These are phyloP conservation scores for Euproctis similis DNA, from an alignment of 2,888 invertebrate species.

Conservation along the genomic window DNA sequence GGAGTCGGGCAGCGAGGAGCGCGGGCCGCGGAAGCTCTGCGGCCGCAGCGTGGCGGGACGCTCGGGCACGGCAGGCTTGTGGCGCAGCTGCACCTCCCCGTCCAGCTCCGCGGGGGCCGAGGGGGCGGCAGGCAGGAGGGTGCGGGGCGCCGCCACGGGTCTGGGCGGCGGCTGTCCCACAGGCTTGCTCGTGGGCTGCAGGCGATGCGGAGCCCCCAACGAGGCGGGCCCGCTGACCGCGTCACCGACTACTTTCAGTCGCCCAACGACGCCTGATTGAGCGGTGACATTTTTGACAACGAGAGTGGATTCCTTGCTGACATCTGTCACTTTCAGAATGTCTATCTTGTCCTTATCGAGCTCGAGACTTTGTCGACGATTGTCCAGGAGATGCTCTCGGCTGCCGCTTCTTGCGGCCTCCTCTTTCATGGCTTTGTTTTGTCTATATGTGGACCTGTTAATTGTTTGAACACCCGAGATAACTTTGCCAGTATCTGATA, in stretches of 20 bases:
- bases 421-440: conserved; percentile 64
- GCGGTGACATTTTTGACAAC: conserved; percentile 58
- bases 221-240: conserved; percentile 41
- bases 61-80: conserved; percentile 88
- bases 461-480: conserved; percentile 76
- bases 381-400: conserved; percentile 58
- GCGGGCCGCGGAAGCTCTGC: conserved; percentile 68
- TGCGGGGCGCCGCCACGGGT: conserved; percentile 69
- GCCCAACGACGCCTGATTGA: conserved; percentile 57
- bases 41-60: conserved; percentile 82
- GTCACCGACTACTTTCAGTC: conserved; percentile 58
- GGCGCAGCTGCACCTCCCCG: conserved; percentile 71
- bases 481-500: conserved; percentile 65
- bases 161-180: conserved; percentile 35
- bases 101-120: conserved; percentile 30
- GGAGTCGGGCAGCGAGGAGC: conserved; percentile 40
- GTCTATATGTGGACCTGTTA: conserved; percentile 75
- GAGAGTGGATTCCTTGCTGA: conserved; percentile 42
- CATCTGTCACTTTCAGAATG: conserved; percentile 24
- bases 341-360: conserved; percentile 69
- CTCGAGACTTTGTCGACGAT: conserved; percentile 73
- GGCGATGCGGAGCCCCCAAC: conserved; percentile 20
- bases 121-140: conserved; percentile 36
- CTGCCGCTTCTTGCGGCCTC: conserved; percentile 55
- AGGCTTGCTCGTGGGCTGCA: conserved; percentile 19